Conservation (phyloP, 2,797 vertebrate species). For the Poecilia picta region DNA sequence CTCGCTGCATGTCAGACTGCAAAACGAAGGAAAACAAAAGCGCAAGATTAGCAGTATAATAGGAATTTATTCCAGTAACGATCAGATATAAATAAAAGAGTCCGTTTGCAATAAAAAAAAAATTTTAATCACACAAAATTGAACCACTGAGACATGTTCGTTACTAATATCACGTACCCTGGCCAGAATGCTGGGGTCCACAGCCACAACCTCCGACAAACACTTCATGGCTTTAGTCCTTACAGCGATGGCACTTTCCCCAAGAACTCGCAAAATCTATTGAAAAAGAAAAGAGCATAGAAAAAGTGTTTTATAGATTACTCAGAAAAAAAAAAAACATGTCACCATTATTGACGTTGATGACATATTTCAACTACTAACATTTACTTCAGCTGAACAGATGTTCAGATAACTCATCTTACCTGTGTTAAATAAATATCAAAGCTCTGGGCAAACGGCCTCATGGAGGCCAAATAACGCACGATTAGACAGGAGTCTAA, state of each 20-base stretch:
- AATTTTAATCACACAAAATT: not conserved
- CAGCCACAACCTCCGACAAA: slow-evolving; percentile 97
- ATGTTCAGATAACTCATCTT: slow-evolving; percentile 41
- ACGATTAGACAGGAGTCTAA: slow-evolving; percentile 97
- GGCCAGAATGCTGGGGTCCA: slow-evolving; percentile 97
- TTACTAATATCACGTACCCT: slow-evolving; percentile 80
- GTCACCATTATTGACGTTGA: not conserved
- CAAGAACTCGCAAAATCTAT: slow-evolving; percentile 95
- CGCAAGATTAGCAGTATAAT: slow-evolving; percentile 7
- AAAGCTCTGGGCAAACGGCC: slow-evolving; percentile 99
- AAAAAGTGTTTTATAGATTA: not conserved
- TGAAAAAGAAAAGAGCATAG: not conserved
- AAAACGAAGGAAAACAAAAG: slow-evolving; percentile 21
- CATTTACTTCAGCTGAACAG: not conserved
- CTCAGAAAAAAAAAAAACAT: not conserved
- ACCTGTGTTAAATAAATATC: slow-evolving; percentile 99
- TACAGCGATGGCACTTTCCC: slow-evolving; percentile 98
- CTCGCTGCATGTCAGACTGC: slow-evolving; percentile 96
- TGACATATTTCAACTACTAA: not conserved
- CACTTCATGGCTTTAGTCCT: slow-evolving; percentile 99
- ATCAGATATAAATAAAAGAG: not conserved
- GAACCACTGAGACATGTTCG: not conserved
- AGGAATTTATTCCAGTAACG: not conserved
- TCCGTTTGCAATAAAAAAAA: not conserved
- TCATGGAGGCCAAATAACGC: slow-evolving; percentile 99